phyloP scores from a whole-genome alignment of 2,888 invertebrate genomes.

The Acrocyrtus sp. region DNA sequence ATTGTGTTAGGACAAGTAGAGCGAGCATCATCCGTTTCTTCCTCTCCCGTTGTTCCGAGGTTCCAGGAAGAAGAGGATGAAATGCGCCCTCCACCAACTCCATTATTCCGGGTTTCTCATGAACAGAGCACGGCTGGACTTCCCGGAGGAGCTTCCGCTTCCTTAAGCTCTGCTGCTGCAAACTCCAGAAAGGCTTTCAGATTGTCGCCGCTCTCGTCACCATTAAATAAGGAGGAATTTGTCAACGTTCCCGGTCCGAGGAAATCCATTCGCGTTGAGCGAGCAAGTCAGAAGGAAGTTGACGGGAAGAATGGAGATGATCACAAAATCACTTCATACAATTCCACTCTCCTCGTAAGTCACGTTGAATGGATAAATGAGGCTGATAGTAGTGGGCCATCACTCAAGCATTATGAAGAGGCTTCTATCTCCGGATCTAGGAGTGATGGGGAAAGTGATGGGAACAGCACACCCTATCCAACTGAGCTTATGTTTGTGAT shows the following conservation, averaged over 20 bases:
- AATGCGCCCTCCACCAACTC: not conserved
- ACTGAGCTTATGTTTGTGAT: constrained; percentile 41
- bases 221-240: constrained; percentile 34
- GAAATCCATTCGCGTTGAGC: not conserved
- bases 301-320: no score
- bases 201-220: not conserved
- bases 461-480: constrained; percentile 17
- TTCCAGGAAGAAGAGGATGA: not conserved
- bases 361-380: constrained; percentile 36
- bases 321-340: constrained; percentile 25
- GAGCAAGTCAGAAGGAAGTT: no score
- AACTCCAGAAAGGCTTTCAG: not conserved
- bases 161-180: not conserved
- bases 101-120: not conserved
- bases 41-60: no score
- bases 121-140: not conserved
- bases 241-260: not conserved
- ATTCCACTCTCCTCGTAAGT: constrained; percentile 5
- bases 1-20: not conserved
- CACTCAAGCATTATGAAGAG: not conserved
- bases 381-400: not conserved
- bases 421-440: not conserved
- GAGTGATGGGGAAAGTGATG: constrained; percentile 9
- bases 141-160: constrained; percentile 4
- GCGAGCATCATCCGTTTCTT: not conserved